Evolutionary conservation across 2,888 invertebrate species (phyloP), one percentile per base, ranked within the genome.

Genomic region (Phlogophora meticulosa): DNA sequence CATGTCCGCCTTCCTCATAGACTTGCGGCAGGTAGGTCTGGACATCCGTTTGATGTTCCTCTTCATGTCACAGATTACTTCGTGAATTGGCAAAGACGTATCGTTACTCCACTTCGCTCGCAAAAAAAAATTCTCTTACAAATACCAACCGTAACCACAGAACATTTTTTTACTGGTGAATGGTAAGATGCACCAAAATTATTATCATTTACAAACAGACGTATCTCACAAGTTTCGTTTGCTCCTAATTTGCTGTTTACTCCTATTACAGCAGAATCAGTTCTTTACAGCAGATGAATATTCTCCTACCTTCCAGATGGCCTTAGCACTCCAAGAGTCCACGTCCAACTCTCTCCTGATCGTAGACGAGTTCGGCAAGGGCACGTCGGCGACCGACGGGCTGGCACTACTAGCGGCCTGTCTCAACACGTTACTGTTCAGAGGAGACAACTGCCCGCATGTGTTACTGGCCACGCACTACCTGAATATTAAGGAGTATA

Each of bases 1-100:
- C 75, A 96, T 98, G 91, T 99, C 98, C 2, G 97, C 98, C 3
- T 99, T 99, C 91, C 97, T 98, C 90, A 96, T 97, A 45, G 98
- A 98, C 87, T 91, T 99, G 58, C 96, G 97, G 85, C 98, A 98
- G 96, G 98, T 98, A 4, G 0, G 43, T 17, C 10, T n/a, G 20
- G 15, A 28, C 28, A 28, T 28, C 28, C 5, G 28, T 28, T 28
- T 28, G 4, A 28, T 5, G 4, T 28, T 4, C 5, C 5, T 28
- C 5, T 28, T 28, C 28, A 4, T 4, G 28, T 28, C 28, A 5
- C 28, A 28, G 28, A 28, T 2, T 28, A 5, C 28, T 28, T 28
- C 28, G 5, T 28, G 28, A 28, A 2, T 2, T 2, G 5, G 28
- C 5, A 28, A 28, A 2, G 28, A 28, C 5, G 28, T 5, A 28